Percentiles rank a stretch among this genome's conserved stretches.
These are phyloP conservation scores for Calliopsis andreniformis DNA, from an alignment of 1,140 invertebrate genomes.

Conservation along the genomic window DNA sequence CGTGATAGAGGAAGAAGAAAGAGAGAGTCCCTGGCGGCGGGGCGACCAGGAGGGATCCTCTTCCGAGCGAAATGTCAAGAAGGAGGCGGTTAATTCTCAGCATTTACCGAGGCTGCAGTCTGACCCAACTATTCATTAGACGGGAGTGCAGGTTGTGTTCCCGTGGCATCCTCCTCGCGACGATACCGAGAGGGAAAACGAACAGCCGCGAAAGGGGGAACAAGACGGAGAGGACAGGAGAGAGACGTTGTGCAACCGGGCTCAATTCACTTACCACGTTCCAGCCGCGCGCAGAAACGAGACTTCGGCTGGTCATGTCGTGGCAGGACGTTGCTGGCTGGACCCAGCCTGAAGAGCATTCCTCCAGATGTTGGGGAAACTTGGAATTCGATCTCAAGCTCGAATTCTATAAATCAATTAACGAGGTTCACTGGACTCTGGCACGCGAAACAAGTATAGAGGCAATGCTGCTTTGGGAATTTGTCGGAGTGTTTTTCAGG, in stretches of 20 bases:
- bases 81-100: constrained; percentile 73
- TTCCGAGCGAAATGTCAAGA: constrained; percentile 73
- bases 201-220: neutral
- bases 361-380: neutral
- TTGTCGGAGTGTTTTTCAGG: no score
- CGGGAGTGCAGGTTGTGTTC: constrained; percentile 68
- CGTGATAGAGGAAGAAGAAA: constrained; percentile 40
- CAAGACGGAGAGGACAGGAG: neutral
- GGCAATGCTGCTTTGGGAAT: neutral
- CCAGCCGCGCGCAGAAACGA: constrained; percentile 47
- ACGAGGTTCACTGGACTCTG: no score
- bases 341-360: neutral
- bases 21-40: constrained; percentile 23
- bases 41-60: constrained; percentile 53
- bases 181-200: constrained; percentile 31
- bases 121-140: constrained; percentile 77
- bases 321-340: constrained; percentile 13
- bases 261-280: constrained; percentile 60
- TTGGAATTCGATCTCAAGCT: neutral
- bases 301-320: constrained; percentile 35
- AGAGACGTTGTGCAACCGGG: constrained; percentile 55
- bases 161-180: constrained; percentile 58
- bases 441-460: neutral
- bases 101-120: constrained; percentile 68
- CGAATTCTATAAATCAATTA: constrained; percentile 26